Evolutionary conservation across 1,140 invertebrate genomes (phyloP), one percentile per base, ranked within the genome.

Genomic region (Ostrea edulis): DNA sequence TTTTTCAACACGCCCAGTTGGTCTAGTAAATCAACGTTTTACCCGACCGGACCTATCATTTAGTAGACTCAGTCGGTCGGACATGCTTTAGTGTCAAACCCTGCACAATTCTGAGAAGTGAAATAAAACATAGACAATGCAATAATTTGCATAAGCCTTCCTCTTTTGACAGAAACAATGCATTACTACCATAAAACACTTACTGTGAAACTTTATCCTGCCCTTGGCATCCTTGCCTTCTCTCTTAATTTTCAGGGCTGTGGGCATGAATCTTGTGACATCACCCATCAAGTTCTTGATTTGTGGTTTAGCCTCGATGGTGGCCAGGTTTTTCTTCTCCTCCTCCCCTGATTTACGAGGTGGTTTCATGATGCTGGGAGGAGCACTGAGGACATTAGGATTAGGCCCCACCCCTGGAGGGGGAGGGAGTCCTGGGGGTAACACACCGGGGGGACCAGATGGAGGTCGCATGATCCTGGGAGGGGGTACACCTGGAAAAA

Each of bases 271-370:
- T 90, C 98, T 95, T 0, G 98, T 99, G 0, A 99, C 97, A 95
- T 99, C 98, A 0, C 98, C 98, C 89, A 97, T 98, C 11, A 99
- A 95, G 96, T 98, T 99, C 92, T 96, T 96, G 86, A 99, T 98
- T 95, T 99, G 98, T 1, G 98, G 98, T 94, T 99, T 99, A 0
- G 98, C 98, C 92, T 97, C 97, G 90, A 99, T 99, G 0, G 97
- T 97, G 0, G 98, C 97, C 29, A 97, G 87, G 96, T 88, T 96
- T 96, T 93, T 97, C 96, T 92, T 93, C 52, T 93, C 92, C n/a
- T 93, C 92, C 53, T 92, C 92, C 8, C 86, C 53, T 52, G 90
- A 84, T 77, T 93, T 93, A 87, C 91, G 91, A 54, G 93, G 93
- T 2, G 91, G 92, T 83, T 94, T 96, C 91, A 98, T 97, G 7